phyloP scores from a whole-genome alignment of 2,888 invertebrate species.

The Steinernema hermaphroditum region DNA sequence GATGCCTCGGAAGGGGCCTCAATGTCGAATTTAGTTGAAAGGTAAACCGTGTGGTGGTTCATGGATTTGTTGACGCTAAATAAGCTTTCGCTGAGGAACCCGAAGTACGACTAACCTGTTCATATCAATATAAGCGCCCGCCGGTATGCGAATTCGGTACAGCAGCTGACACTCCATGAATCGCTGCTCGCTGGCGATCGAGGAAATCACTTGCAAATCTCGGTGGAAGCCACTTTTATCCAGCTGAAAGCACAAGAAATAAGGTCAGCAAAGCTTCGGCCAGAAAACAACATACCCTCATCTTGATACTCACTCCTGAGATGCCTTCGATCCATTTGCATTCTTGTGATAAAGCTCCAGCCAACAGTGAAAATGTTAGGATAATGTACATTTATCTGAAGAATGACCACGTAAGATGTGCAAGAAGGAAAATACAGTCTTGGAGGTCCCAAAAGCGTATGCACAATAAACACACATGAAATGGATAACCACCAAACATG shows the following conservation, averaged over 20 bases:
- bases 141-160: not conserved
- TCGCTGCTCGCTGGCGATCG: not conserved
- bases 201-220: not conserved
- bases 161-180: constrained; percentile 14
- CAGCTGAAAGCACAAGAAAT: not conserved
- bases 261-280: not conserved
- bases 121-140: constrained; percentile 13
- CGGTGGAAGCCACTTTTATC: constrained; percentile 1
- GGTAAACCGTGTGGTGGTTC: not conserved
- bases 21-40: not conserved
- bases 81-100: too few relatives aligned
- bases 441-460: too few relatives aligned
- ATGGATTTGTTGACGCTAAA: constrained; percentile 15
- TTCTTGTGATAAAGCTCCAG: not conserved
- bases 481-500: too few relatives aligned
- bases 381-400: not conserved
- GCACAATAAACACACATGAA: too few relatives aligned
- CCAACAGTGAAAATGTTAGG: not conserved
- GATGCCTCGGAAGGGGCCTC: not conserved
- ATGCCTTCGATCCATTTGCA: not conserved
- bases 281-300: not conserved
- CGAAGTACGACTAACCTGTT: constrained; percentile 18
- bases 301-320: not conserved
- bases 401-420: too few relatives aligned
- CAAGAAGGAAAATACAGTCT: too few relatives aligned